A percentile compares a stretch with the other conserved stretches of the same genome.
Conservation (phyloP, 2,888 invertebrate species). For the Anthrax anthrax region DNA sequence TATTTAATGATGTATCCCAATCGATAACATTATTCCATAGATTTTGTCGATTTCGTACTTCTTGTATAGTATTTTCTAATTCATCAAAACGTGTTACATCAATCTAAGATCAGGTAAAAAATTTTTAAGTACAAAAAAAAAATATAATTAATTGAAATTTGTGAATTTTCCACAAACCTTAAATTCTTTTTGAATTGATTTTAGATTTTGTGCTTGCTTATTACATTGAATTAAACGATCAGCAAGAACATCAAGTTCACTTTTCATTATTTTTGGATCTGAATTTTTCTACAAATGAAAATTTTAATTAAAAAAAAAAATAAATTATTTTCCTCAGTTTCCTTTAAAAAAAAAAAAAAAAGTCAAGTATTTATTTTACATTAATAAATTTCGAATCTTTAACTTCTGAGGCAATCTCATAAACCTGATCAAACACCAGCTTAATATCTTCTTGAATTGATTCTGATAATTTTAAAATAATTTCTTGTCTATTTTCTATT, state of each 20-base stretch:
- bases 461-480: constrained; percentile 54
- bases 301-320: neutral
- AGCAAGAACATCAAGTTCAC: constrained; percentile 47
- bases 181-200: constrained; percentile 71
- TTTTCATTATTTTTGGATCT: constrained; percentile 48
- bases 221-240: constrained; percentile 49
- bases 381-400: constrained; percentile 28
- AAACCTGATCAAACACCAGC: constrained; percentile 55
- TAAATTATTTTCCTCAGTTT: too few species aligned
- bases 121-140: neutral
- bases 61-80: constrained; percentile 63
- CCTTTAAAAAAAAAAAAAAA: too few species aligned
- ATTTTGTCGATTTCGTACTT: constrained; percentile 63
- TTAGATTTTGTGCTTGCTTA: constrained; percentile 56
- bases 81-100: constrained; percentile 71
- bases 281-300: constrained; percentile 47
- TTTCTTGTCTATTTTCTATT: constrained; percentile 50
- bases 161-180: constrained; percentile 39
- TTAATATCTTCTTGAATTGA: constrained; percentile 67
- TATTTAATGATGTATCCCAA: constrained; percentile 52
- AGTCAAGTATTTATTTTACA: too few species aligned
- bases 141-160: too few species aligned
- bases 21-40: constrained; percentile 65
- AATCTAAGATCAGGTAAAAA: constrained; percentile 38
- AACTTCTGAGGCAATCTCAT: constrained; percentile 55